Conservation (phyloP, 2,888 invertebrate species). For the Adelphocoris suturalis region DNA sequence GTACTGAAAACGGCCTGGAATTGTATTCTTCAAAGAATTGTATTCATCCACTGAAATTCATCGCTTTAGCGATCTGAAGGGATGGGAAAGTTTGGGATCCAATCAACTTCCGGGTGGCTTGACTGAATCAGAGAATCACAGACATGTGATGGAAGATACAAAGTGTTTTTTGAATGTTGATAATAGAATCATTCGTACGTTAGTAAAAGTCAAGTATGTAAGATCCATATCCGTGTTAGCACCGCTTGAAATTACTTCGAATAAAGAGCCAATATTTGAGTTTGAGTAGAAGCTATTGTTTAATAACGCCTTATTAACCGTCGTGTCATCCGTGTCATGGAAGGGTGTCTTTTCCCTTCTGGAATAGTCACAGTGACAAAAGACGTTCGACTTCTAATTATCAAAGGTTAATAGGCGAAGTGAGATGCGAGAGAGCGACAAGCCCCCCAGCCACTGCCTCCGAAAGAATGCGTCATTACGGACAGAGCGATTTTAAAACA, state of each 20-base stretch:
- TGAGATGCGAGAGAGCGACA: background rate
- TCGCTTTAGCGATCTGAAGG: too few species aligned
- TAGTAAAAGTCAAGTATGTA: background rate
- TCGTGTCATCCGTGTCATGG: slow-evolving; percentile 2
- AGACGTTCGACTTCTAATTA: slow-evolving; percentile 19
- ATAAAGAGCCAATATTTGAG: slow-evolving; percentile 13
- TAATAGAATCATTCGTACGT: too few species aligned
- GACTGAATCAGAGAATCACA: too few species aligned
- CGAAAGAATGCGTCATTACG: slow-evolving; percentile 12
- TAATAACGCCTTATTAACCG: slow-evolving; percentile 18
- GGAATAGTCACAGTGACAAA: slow-evolving; percentile 6
- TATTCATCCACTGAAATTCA: too few species aligned
- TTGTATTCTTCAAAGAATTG: too few species aligned
- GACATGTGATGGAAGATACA: too few species aligned
- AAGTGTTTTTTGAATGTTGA: too few species aligned
- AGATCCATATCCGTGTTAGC: slow-evolving; percentile 15
- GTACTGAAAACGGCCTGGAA: too few species aligned
- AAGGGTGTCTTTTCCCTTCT: background rate
- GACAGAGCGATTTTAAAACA: slow-evolving; percentile 10
- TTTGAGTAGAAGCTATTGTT: slow-evolving; percentile 19
- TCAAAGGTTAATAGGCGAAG: slow-evolving; percentile 22
- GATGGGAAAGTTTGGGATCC: too few species aligned
- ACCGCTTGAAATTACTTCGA: slow-evolving; percentile 4
- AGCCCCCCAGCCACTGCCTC: background rate
- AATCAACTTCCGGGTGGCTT: too few species aligned